Evolutionary conservation across 1,140 invertebrate genomes (phyloP), one percentile per base, ranked within the genome.

Genomic region (Campodea augens): DNA sequence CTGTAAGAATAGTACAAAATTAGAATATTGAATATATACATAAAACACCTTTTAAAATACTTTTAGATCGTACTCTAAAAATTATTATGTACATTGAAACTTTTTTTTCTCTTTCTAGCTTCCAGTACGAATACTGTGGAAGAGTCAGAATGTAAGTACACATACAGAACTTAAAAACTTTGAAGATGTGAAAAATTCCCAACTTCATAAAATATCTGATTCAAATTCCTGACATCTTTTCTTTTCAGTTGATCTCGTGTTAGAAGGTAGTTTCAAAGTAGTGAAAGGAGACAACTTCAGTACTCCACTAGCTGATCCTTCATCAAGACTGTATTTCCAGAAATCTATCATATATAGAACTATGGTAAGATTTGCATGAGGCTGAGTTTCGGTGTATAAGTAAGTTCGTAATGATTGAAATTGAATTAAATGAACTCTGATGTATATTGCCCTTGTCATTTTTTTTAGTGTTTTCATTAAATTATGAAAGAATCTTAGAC

Each of bases 251-350:
- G 69, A 76, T 48, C 64, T 79, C 48, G 67, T 71, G 12, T 81
- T 78, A 56, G 65, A 71, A 47, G 78, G 80, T 39, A 74, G 71
- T 47, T 68, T 81, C 41, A 66, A 74, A 49, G 69, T 83, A 21
- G 61, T 65, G 0, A 65, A 65, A 40, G 79, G 78, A 1, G 80
- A 83, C 54, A 68, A 71, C 5, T 82, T 73, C 50, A 62, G 67
- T 48, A 62, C 66, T n/a, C 64, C 64, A 53, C 54, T 77, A 23
- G 63, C 66, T 36, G 55, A 72, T 25, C 65, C 63, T 25, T 65
- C 63, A 0, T 71, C 69, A 25, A 60, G 61, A 52, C 61, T 67
- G 24, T 73, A 67, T 46, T 56, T 62, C 13, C 69, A 70, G 41
- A 77, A 75, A 55, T 67, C 71, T 32, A 57, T 71, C 20, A 70